phyloP scores from a whole-genome alignment of 2,113 vertebrate species.

The Pygathrix nemaeus region DNA sequence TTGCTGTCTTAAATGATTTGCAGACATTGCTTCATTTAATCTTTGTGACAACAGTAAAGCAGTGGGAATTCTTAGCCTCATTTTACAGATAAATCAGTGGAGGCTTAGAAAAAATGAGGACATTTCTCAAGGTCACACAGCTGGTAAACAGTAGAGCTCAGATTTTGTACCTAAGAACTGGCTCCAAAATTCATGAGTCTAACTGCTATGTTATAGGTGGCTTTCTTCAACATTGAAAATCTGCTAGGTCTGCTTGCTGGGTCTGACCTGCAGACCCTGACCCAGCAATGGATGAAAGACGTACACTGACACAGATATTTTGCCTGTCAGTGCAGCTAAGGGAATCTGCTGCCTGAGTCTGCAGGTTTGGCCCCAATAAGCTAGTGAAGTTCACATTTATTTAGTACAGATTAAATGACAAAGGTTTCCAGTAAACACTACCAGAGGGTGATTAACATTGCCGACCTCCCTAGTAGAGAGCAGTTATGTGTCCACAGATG shows the following conservation, averaged over 20 bases:
- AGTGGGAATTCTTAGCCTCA: neutral
- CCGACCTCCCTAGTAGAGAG: too few relatives aligned
- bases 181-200: neutral
- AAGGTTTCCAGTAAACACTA: too few relatives aligned
- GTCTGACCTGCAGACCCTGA: too few relatives aligned
- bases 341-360: too few relatives aligned
- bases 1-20: neutral
- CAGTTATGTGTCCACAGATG: too few relatives aligned
- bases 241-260: neutral
- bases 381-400: too few relatives aligned
- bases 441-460: too few relatives aligned
- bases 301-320: too few relatives aligned
- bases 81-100: neutral
- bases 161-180: neutral
- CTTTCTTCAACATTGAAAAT: neutral
- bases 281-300: too few relatives aligned
- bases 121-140: neutral
- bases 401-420: too few relatives aligned
- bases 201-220: neutral
- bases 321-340: too few relatives aligned
- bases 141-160: neutral
- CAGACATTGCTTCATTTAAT: neutral
- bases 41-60: neutral
- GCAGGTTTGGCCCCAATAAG: too few relatives aligned
- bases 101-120: neutral